A percentile compares a stretch with the other conserved stretches of the same genome.
phyloP scores from a whole-genome alignment of 2,888 invertebrate species.

The Lycaena phlaeas region DNA sequence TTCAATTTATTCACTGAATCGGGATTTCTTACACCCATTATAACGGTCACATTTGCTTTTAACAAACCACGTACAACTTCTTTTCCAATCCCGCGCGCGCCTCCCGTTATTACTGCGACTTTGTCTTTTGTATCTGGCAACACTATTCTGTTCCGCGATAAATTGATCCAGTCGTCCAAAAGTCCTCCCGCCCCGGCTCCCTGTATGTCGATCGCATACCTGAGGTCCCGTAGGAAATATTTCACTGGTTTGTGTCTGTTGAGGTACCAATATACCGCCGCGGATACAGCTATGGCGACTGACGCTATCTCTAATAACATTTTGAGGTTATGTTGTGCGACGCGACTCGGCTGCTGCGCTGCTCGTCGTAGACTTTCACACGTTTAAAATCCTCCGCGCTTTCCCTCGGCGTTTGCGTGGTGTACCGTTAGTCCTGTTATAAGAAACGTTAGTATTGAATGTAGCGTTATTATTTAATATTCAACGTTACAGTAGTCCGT shows the following conservation, averaged over 20 bases:
- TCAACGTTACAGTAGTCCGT: no score
- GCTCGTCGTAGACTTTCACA: constrained; percentile 52
- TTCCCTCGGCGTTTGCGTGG: constrained; percentile 36
- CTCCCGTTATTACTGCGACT: constrained; percentile 89
- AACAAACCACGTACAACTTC: constrained; percentile 83
- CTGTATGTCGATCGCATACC: constrained; percentile 72
- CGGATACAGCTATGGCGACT: constrained; percentile 31
- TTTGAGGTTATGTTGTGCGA: constrained; percentile 44
- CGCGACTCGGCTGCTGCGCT: constrained; percentile 44
- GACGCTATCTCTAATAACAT: constrained; percentile 34
- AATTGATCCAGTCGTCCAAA: constrained; percentile 73
- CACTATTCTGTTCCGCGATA: constrained; percentile 73
- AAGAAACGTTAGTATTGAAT: no score
- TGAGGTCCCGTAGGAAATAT: constrained; percentile 64
- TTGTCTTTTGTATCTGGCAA: constrained; percentile 76
- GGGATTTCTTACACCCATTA: constrained; percentile 81
- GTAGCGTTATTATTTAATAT: no score
- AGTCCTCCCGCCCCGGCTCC: constrained; percentile 72
- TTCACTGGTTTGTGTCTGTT: constrained; percentile 70
- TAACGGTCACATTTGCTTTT: constrained; percentile 82
- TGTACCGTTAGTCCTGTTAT: constrained; percentile 2
- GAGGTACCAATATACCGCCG: constrained; percentile 54
- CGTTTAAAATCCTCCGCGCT: constrained; percentile 55
- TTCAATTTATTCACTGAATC: constrained; percentile 54
- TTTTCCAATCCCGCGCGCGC: constrained; percentile 87